A percentile compares a stretch with the other conserved stretches of the same genome.
Evolutionary conservation across 2,888 invertebrate genomes (phyloP).

Genomic region (Drosophila putrida): DNA sequence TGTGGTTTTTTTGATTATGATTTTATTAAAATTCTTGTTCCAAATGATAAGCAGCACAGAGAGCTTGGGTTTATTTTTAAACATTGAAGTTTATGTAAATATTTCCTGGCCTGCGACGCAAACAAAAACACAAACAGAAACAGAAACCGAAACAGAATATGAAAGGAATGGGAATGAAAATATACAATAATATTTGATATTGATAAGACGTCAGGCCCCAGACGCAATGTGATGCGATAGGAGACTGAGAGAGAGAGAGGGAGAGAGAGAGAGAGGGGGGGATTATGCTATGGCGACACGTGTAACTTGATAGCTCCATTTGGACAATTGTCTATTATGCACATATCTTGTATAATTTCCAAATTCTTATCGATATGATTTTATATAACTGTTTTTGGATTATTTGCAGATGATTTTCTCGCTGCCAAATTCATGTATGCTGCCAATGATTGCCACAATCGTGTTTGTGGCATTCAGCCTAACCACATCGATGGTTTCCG

Average conservation of each 20-base stretch:
- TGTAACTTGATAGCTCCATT: not conserved
- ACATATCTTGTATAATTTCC: not conserved
- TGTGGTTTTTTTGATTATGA: conserved; percentile 33
- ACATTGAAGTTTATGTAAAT: conserved; percentile 79
- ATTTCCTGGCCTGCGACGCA: conserved; percentile 73
- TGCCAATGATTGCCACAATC: conserved; percentile 55
- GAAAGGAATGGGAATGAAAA: conserved; percentile 44
- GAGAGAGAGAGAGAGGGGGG: not conserved
- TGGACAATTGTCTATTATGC: not conserved
- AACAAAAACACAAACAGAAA: conserved; percentile 53
- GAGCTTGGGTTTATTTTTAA: conserved; percentile 74
- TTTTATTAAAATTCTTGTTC: conserved; percentile 70
- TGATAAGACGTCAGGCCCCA: conserved; percentile 53
- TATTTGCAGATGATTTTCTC: conserved; percentile 70
- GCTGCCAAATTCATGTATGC: conserved; percentile 37
- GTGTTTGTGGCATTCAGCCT: conserved; percentile 48
- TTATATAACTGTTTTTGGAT: no score
- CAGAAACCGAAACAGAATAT: conserved; percentile 57
- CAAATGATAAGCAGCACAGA: conserved; percentile 72
- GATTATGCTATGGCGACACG: not conserved
- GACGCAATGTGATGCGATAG: conserved; percentile 9
- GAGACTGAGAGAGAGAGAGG: not conserved
- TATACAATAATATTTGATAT: conserved; percentile 74
- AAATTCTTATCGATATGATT: no score
- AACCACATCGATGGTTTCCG: conserved; percentile 46